These are phyloP conservation scores for Nymphalis urticae DNA, from an alignment of 2,888 invertebrate genomes.

Conservation along the genomic window DNA sequence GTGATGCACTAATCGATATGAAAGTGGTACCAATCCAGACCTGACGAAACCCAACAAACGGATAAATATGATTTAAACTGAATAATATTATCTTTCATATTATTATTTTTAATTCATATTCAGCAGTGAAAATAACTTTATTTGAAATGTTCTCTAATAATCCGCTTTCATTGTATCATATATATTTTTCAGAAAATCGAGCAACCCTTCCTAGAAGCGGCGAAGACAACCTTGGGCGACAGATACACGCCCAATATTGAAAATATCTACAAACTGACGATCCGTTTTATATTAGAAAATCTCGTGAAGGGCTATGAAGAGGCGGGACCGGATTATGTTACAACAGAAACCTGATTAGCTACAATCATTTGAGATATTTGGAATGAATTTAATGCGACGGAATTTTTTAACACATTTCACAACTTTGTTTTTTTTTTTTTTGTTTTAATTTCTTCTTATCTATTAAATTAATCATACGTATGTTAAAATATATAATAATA, in stretches of 20 bases:
- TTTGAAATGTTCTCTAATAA: not conserved
- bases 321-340: slow-evolving; percentile 51
- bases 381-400: not conserved
- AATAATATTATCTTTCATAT: too few relatives aligned
- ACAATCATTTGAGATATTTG: not conserved
- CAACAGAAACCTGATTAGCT: slow-evolving; percentile 29
- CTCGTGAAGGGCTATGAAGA: slow-evolving; percentile 89
- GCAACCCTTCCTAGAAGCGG: slow-evolving; percentile 92
- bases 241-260: slow-evolving; percentile 94
- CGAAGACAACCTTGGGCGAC: slow-evolving; percentile 91
- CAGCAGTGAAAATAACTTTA: not conserved
- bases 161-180: not conserved
- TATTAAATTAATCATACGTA: too few relatives aligned
- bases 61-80: too few relatives aligned
- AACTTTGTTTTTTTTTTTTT: not conserved
- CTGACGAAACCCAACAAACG: too few relatives aligned
- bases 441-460: not conserved
- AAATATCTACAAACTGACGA: slow-evolving; percentile 92
- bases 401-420: not conserved
- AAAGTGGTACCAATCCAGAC: too few relatives aligned
- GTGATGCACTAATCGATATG: too few relatives aligned
- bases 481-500: too few relatives aligned
- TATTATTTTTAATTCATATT: too few relatives aligned
- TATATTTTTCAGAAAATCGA: slow-evolving; percentile 89
- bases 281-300: slow-evolving; percentile 92